Conservation (phyloP, 2,888 invertebrate genomes). For the Endotricha flammealis region DNA sequence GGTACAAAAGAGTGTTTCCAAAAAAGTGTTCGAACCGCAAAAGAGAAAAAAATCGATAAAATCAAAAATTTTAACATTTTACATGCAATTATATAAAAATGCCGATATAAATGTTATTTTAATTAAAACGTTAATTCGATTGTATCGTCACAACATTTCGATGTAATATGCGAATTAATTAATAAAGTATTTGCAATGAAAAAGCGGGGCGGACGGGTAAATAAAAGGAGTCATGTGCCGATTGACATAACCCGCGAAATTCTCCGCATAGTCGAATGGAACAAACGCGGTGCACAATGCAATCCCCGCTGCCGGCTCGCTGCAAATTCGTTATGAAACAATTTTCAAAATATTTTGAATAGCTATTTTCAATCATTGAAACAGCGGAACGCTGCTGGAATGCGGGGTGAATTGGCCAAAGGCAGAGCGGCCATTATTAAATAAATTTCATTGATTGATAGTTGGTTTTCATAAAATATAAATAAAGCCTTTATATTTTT, state of each 20-base stretch:
- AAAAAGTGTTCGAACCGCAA: too few relatives aligned
- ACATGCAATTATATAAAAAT: too few relatives aligned
- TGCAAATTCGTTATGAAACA: constrained; percentile 67
- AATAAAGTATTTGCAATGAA: constrained; percentile 4
- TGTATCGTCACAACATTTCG: neutral
- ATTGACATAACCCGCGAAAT: constrained; percentile 59
- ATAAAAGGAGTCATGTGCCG: constrained; percentile 36
- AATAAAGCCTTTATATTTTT: too few relatives aligned
- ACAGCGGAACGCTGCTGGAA: constrained; percentile 65
- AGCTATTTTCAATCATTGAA: constrained; percentile 76
- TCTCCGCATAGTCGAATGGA: constrained; percentile 55
- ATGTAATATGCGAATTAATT: constrained; percentile 7
- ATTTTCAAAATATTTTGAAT: constrained; percentile 79
- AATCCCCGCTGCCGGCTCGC: constrained; percentile 44
- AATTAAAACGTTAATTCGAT: neutral
- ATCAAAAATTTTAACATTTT: too few relatives aligned
- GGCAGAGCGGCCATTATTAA: constrained; percentile 39
- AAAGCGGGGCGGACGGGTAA: constrained; percentile 19
- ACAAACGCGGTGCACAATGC: constrained; percentile 52
- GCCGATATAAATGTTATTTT: too few relatives aligned
- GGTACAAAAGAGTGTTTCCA: too few relatives aligned
- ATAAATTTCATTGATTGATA: constrained; percentile 31
- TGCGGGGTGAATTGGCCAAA: constrained; percentile 52
- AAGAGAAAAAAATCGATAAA: too few relatives aligned
- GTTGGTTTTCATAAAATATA: neutral